A percentile compares a stretch with the other conserved stretches of the same genome.
Conservation (phyloP, 2,888 invertebrate species). For the Gerris lacustris region DNA sequence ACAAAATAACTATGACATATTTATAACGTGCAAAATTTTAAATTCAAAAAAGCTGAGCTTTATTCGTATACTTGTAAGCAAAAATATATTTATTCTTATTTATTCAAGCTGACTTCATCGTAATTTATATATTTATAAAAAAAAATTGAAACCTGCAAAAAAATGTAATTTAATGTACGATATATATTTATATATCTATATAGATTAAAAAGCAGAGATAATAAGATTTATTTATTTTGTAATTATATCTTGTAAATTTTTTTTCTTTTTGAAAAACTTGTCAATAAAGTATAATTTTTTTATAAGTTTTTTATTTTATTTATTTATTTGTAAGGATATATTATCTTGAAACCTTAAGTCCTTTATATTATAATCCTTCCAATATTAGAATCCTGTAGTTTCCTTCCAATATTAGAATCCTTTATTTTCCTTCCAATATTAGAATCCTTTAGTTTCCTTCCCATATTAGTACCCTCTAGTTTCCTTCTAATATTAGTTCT, state of each 20-base stretch:
- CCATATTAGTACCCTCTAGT: no score
- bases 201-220: neutral
- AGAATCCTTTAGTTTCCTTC: no score
- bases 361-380: neutral
- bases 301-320: conserved; percentile 7
- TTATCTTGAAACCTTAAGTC: conserved; percentile 26
- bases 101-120: no score
- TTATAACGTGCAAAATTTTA: no score
- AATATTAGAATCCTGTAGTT: conserved; percentile 6
- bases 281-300: conserved; percentile 2
- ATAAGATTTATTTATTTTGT: neutral
- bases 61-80: no score
- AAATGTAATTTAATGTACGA: neutral
- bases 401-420: neutral
- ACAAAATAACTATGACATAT: no score
- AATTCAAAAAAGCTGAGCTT: no score
- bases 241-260: neutral
- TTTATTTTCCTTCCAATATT: neutral
- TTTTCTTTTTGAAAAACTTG: neutral
- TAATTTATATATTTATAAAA: neutral
- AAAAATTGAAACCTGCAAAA: neutral
- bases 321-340: conserved; percentile 21
- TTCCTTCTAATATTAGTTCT: no score
- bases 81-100: no score
- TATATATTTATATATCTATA: neutral